phyloP scores from a whole-genome alignment of 2,113 vertebrate species.

The Lepidothrix coronata region DNA sequence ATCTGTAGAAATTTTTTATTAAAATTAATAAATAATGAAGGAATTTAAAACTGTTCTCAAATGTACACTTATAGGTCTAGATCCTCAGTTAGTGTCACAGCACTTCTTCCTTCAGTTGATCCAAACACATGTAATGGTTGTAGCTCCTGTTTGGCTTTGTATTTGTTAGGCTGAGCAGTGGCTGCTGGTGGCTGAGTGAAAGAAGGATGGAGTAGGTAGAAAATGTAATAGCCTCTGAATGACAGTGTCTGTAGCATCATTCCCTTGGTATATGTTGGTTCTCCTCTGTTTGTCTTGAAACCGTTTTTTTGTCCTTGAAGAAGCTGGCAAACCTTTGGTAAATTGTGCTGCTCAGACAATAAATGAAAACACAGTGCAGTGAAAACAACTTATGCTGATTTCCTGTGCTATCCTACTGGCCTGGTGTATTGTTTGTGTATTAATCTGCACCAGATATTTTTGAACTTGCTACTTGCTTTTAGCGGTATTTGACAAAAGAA shows the following conservation, averaged over 20 bases:
- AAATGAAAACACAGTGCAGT: not conserved
- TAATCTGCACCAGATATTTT: not conserved
- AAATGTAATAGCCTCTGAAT: not conserved
- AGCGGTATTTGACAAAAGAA: not conserved
- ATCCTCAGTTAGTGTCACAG: not conserved
- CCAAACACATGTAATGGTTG: rapidly evolving
- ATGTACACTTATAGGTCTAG: not conserved
- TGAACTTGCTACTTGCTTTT: not conserved
- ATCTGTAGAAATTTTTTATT: not conserved
- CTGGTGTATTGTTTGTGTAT: not conserved
- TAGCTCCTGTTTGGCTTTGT: not conserved
- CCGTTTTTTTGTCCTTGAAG: not conserved
- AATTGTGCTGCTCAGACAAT: not conserved
- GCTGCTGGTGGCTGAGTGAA: not conserved
- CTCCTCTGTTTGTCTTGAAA: not conserved
- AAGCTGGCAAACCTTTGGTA: not conserved
- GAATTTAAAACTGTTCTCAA: not conserved
- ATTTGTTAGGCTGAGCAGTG: not conserved
- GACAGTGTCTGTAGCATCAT: not conserved
- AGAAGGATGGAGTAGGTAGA: not conserved
- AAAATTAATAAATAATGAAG: not conserved
- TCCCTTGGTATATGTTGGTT: not conserved
- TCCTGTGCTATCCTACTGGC: not conserved
- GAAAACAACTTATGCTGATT: not conserved
- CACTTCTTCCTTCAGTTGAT: not conserved